Base-by-base conservation (phyloP, 1,140 invertebrate species). In the Leptinotarsa undecemlineata region DNA sequence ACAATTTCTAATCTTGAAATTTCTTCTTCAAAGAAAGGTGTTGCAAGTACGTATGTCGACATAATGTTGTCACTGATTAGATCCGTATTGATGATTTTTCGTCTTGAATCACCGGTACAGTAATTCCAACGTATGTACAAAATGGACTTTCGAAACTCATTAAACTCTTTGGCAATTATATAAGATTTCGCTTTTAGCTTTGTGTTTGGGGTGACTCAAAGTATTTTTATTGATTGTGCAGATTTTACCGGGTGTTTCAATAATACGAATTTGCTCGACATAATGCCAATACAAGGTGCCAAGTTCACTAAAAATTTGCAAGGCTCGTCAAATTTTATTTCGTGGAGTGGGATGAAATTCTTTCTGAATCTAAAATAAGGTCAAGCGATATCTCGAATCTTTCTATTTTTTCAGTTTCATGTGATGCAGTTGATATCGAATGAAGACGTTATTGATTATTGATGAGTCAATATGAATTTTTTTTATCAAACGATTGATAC, bases 21-120 rank as follows among this genome's bases (percentile, higher is more conserved):
- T 68, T 48, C 66, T 66, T 33, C 69, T 74, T 66, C 64, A 63
- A 74, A 69, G 73, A 64, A 64, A 64, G 62, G 62, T 64, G 62
- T 64, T 64, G 19, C 20, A 26, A 21, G 6, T 64, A 20, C 15
- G 6, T 57, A 20, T 64, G 62, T 23, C 62, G 62, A 64, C 62
- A 64, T 64, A 17, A 20, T 26, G 19, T 20, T 64, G 19, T 20
- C 21, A 26, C 19, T 64, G 62, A 61, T n/a, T 61, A 61, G 20
- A 64, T 21, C 19, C 62, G 23, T 64, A 20, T 64, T 21, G 13
- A 20, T 20, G 6, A 4, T 20, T 23, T 64, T 26, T 64, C 60
- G 60, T n/a, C 62, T 20, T 64, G 62, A 64, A 15, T 64, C 62
- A 64, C 20, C n/a, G n/a, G 51, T 57, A 19, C 8, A 42, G 33